phyloP scores from a whole-genome alignment of 2,113 vertebrate species.

The Lutjanus erythropterus region DNA sequence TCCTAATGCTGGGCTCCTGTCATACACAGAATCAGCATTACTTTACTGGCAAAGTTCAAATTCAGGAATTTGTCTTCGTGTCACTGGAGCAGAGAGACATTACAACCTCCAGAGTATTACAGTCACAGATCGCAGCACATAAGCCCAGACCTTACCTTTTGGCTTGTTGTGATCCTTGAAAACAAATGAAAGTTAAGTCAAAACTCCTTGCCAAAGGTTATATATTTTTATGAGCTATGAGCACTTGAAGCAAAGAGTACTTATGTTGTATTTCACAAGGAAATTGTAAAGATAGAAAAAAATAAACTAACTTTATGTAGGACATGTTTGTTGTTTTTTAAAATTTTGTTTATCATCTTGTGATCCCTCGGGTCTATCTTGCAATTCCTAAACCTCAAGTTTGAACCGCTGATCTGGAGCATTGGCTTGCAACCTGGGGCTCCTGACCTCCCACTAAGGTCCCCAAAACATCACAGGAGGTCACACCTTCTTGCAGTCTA shows the following conservation, averaged over 20 bases:
- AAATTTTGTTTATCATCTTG: not conserved
- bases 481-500: too few species aligned
- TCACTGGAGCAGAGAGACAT: not conserved
- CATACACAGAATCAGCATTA: not conserved
- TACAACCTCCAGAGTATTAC: not conserved
- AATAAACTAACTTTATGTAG: not conserved
- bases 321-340: not conserved
- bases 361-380: not conserved
- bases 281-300: not conserved
- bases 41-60: not conserved
- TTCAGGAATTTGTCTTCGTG: slow-evolving; percentile 6
- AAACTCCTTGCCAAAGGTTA: not conserved
- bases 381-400: not conserved
- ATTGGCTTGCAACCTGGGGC: too few species aligned
- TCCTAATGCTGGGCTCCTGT: slow-evolving; percentile 89
- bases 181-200: not conserved
- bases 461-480: too few species aligned
- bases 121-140: not conserved
- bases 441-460: too few species aligned
- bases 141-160: not conserved
- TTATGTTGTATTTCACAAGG: not conserved
- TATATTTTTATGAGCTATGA: not conserved
- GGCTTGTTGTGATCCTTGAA: not conserved
- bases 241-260: not conserved
- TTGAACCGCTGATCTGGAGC: too few species aligned